These are phyloP conservation scores for Hipparchia semele DNA, from an alignment of 2,888 invertebrate genomes.

Conservation along the genomic window DNA sequence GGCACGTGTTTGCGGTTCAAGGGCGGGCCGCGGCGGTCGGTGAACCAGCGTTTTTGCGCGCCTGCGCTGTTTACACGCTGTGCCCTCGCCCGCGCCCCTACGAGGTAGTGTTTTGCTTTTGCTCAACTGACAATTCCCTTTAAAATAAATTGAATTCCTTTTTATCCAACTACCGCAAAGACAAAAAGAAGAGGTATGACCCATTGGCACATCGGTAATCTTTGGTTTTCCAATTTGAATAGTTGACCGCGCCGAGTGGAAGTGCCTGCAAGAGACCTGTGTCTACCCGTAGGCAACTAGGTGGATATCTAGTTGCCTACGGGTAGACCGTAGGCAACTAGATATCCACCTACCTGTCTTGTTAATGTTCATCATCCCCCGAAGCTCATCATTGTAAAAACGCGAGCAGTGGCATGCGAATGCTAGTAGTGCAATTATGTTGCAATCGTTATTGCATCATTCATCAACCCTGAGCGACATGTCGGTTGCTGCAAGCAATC, in stretches of 20 bases:
- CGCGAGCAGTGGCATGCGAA: constrained; percentile 11
- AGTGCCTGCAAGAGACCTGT: too few relatives aligned
- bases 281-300: too few relatives aligned
- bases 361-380: neutral
- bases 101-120: neutral
- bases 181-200: too few relatives aligned
- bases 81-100: constrained; percentile 3
- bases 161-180: too few relatives aligned
- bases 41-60: constrained; percentile 62
- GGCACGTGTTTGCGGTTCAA: constrained; percentile 61
- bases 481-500: constrained; percentile 32
- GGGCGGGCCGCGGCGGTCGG: constrained; percentile 64
- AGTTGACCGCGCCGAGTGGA: too few relatives aligned
- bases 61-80: constrained; percentile 41
- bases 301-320: too few relatives aligned
- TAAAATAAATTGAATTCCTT: too few relatives aligned
- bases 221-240: too few relatives aligned
- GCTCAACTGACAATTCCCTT: too few relatives aligned
- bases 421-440: constrained; percentile 29
- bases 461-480: constrained; percentile 38
- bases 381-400: neutral
- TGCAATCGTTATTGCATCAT: constrained; percentile 36
- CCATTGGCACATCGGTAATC: too few relatives aligned
- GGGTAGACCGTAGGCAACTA: too few relatives aligned
- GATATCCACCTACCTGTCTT: too few relatives aligned